phyloP scores from a whole-genome alignment of 2,888 invertebrate species.

The Drosophila multiciliata region DNA sequence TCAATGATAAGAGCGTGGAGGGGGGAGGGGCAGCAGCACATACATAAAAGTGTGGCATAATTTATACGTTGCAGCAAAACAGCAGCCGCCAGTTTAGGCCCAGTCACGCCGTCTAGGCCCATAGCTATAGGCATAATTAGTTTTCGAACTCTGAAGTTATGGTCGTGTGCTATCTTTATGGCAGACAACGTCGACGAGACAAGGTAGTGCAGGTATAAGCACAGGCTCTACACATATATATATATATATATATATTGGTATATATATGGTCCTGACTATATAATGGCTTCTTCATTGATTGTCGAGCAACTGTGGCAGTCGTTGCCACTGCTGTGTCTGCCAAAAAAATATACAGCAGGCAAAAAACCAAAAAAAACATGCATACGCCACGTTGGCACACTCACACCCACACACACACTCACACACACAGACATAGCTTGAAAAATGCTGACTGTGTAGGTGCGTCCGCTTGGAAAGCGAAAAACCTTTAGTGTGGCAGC shows the following conservation, averaged over 20 bases:
- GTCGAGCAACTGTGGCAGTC: slow-evolving; percentile 45
- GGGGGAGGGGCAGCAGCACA: slow-evolving; percentile 6
- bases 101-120: slow-evolving; percentile 46
- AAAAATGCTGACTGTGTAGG: slow-evolving; percentile 73
- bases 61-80: slow-evolving; percentile 72
- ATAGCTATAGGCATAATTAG: slow-evolving; percentile 83
- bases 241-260: slow-evolving; percentile 1
- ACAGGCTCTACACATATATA: neutral
- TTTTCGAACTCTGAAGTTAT: slow-evolving; percentile 82
- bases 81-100: slow-evolving; percentile 23
- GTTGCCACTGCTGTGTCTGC: slow-evolving; percentile 56
- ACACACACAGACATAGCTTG: slow-evolving; percentile 16
- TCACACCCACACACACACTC: slow-evolving; percentile 10
- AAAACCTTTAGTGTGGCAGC: slow-evolving; percentile 55
- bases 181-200: slow-evolving; percentile 43
- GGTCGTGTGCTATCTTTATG: slow-evolving; percentile 76
- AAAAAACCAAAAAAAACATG: slow-evolving; percentile 38
- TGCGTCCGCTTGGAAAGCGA: slow-evolving; percentile 66
- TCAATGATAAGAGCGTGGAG: neutral
- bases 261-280: slow-evolving; percentile 31
- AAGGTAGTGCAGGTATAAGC: slow-evolving; percentile 36
- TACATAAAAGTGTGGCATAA: slow-evolving; percentile 59
- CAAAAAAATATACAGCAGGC: slow-evolving; percentile 44
- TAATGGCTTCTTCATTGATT: slow-evolving; percentile 59
- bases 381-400: slow-evolving; percentile 56